These are phyloP conservation scores for Fukomys damarensis DNA, from an alignment of 2,113 vertebrate genomes.

Conservation along the genomic window DNA sequence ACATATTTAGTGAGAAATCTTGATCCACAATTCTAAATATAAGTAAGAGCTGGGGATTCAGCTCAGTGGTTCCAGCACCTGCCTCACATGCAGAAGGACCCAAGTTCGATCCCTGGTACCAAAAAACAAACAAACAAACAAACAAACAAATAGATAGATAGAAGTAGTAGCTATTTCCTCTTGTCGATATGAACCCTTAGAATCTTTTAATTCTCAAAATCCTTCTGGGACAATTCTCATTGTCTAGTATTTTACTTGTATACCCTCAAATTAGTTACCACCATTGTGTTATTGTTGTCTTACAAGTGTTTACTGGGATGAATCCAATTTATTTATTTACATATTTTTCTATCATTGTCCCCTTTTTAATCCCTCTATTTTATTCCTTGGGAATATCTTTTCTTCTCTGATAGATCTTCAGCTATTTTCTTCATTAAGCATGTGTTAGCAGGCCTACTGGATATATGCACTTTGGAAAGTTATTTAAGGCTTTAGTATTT, in stretches of 20 bases:
- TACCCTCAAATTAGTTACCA: accelerated
- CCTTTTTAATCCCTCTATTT: neutral
- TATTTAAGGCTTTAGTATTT: neutral
- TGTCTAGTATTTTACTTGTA: neutral
- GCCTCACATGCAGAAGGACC: too few species aligned
- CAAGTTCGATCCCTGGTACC: too few species aligned
- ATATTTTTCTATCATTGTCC: neutral
- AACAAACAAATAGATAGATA: too few species aligned
- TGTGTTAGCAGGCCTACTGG: neutral
- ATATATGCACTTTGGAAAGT: accelerated
- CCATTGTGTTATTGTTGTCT: too few species aligned
- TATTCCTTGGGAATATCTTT: neutral
- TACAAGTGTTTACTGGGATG: neutral
- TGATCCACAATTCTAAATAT: neutral
- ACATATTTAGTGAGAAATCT: neutral
- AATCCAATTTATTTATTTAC: neutral
- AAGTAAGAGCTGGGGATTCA: too few species aligned
- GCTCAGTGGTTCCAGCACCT: too few species aligned
- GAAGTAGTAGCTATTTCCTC: neutral
- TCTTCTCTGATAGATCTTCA: neutral
- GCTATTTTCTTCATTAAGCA: neutral
- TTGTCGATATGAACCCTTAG: neutral
- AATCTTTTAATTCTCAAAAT: neutral
- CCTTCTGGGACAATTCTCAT: accelerated
- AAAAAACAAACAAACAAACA: too few species aligned